A percentile compares a stretch with the other conserved stretches of the same genome.
Conservation (phyloP, 2,113 vertebrate species). For the Grus americana region DNA sequence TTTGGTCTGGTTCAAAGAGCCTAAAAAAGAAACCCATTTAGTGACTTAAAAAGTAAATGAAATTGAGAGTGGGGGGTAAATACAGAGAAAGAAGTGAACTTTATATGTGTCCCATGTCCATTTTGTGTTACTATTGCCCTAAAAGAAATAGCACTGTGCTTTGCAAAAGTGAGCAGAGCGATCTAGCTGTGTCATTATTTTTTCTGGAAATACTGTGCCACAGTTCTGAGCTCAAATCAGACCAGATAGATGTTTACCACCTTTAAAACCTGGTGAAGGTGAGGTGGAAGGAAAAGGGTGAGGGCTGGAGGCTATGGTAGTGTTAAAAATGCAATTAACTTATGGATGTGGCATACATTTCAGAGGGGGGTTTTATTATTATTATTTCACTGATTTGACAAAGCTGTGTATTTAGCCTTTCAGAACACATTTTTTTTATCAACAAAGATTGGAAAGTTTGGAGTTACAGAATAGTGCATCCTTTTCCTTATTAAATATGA, state of each 20-base stretch:
- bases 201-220: not conserved
- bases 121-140: not conserved
- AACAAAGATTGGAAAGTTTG: not conserved
- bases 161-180: not conserved
- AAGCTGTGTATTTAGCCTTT: not conserved
- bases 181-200: not conserved
- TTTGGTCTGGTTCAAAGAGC: not conserved
- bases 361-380: not conserved
- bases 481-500: not conserved
- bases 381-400: not conserved
- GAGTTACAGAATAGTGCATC: not conserved
- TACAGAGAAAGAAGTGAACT: not conserved
- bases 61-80: not conserved
- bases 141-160: not conserved
- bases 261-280: not conserved
- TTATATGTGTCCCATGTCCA: not conserved
- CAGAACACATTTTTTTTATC: not conserved
- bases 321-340: slow-evolving; percentile 4
- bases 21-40: not conserved
- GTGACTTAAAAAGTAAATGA: not conserved
- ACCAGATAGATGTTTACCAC: not conserved
- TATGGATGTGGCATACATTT: not conserved
- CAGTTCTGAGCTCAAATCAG: not conserved
- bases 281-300: not conserved
- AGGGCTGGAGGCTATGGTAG: not conserved